Evolutionary conservation across 2,797 vertebrate species (phyloP).

Genomic region (Chiroxiphia lanceolata): DNA sequence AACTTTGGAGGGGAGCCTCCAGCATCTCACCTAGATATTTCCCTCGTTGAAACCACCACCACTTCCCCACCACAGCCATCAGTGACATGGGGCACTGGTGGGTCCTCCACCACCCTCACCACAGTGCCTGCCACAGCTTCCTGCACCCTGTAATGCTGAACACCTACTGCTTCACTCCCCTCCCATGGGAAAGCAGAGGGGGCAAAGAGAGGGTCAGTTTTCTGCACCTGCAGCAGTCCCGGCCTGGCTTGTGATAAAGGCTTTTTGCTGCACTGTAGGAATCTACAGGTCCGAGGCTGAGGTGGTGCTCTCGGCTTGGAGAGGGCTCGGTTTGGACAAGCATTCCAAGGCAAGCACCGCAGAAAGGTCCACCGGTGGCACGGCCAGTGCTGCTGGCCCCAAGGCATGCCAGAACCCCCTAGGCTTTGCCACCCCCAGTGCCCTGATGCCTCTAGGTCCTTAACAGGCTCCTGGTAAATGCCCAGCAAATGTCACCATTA

Average conservation of each 20-base stretch:
- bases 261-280: neutral
- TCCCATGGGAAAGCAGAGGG: neutral
- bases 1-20: neutral
- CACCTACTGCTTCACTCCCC: neutral
- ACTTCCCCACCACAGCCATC: neutral
- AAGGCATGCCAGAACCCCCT: neutral
- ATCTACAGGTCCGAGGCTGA: neutral
- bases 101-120: neutral
- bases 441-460: neutral
- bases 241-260: neutral
- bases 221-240: too few species aligned
- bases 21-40: neutral
- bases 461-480: neutral
- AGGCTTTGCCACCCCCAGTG: neutral
- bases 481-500: accelerated
- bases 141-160: neutral
- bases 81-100: accelerated
- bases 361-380: accelerated
- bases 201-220: neutral
- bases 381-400: neutral
- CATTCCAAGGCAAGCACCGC: accelerated
- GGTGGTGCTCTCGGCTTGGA: accelerated
- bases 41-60: accelerated
- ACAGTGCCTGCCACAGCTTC: accelerated
- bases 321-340: accelerated